A percentile compares a stretch with the other conserved stretches of the same genome.
These are phyloP conservation scores for Apistogramma diplotaenia DNA, from an alignment of 2,113 vertebrate species.

Conservation along the genomic window DNA sequence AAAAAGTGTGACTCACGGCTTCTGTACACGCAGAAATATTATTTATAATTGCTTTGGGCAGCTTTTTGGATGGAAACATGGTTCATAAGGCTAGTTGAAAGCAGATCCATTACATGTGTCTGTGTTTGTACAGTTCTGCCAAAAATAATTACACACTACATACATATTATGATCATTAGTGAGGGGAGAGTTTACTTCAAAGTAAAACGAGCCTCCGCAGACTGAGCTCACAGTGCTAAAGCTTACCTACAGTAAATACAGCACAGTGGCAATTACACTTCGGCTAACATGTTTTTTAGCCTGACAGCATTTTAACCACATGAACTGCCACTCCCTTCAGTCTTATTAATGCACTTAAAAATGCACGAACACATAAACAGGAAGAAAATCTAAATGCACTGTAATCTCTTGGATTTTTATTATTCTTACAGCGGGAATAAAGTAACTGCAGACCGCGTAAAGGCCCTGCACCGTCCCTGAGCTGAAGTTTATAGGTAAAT, in stretches of 20 bases:
- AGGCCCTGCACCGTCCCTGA: not conserved
- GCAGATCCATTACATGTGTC: not conserved
- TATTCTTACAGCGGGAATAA: not conserved
- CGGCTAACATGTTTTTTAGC: not conserved
- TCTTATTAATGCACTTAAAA: not conserved
- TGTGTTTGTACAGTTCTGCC: not conserved
- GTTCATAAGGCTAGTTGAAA: not conserved
- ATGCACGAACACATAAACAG: conserved; percentile 5
- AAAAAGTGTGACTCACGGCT: not conserved
- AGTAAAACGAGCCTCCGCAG: not conserved
- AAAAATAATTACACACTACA: not conserved
- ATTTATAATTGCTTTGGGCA: not conserved
- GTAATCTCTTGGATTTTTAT: not conserved
- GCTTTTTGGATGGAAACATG: not conserved
- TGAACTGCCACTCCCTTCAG: not conserved
- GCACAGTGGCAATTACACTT: not conserved
- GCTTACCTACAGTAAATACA: not conserved
- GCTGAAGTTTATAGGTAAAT: conserved; percentile 20
- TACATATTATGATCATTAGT: not conserved
- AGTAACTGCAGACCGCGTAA: not conserved
- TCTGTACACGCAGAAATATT: not conserved
- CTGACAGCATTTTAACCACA: not conserved
- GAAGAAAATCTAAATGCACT: not conserved
- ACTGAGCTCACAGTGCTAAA: not conserved
- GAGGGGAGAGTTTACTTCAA: not conserved